Percentiles rank a stretch among this genome's conserved stretches.
phyloP scores from a whole-genome alignment of 2,797 vertebrate species.

The Manis pentadactyla region DNA sequence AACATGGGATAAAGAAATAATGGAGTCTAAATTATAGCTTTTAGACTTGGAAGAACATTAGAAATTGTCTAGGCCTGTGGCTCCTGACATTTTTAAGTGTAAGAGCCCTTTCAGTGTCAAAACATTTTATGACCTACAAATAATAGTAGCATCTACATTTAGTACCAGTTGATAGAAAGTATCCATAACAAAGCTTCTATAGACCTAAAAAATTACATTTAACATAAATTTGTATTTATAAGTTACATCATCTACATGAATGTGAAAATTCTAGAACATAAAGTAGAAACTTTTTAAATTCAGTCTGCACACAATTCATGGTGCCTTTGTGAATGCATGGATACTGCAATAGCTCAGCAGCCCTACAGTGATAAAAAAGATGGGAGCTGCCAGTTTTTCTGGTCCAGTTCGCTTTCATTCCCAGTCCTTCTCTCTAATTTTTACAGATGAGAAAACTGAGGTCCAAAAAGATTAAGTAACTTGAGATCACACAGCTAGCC shows the following conservation, averaged over 20 bases:
- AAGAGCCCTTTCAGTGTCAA: not conserved
- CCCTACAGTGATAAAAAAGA: not conserved
- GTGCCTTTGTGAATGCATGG: not conserved
- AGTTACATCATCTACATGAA: not conserved
- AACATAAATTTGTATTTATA: not conserved
- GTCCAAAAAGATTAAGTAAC: not conserved
- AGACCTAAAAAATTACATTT: not conserved
- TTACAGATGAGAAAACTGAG: not conserved
- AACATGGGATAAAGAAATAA: not conserved
- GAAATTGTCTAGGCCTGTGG: not conserved
- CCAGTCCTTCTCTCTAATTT: not conserved
- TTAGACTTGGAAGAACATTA: not conserved
- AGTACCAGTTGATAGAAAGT: not conserved
- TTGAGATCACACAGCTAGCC: not conserved
- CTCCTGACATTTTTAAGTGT: not conserved
- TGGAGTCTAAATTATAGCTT: not conserved
- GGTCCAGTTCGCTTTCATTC: not conserved
- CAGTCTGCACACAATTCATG: not conserved
- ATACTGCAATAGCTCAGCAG: not conserved
- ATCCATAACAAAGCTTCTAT: not conserved
- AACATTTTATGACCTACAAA: not conserved
- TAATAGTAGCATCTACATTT: not conserved
- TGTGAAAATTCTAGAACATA: not conserved
- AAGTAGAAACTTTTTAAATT: not conserved
- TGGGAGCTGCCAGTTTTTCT: not conserved